phyloP scores from a whole-genome alignment of 2,888 invertebrate species.

The Cordilura impudica region DNA sequence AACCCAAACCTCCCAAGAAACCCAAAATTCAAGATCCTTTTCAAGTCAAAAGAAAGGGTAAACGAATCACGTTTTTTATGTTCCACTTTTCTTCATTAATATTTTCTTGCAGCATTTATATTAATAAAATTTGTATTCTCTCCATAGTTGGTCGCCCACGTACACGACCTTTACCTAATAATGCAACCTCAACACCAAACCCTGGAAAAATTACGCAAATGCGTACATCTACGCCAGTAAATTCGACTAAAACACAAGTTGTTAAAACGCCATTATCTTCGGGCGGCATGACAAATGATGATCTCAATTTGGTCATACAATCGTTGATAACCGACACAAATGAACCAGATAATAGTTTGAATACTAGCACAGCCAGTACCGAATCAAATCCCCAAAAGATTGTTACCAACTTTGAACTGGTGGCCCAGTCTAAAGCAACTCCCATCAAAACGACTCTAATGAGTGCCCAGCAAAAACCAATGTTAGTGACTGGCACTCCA shows the following conservation, averaged over 20 bases:
- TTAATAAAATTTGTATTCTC: constrained; percentile 2
- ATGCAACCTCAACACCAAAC: constrained; percentile 51
- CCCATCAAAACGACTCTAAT: constrained; percentile 63
- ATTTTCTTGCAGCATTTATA: background rate
- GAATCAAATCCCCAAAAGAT: constrained; percentile 63
- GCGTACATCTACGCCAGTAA: constrained; percentile 27
- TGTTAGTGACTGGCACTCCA: constrained; percentile 46
- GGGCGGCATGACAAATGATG: constrained; percentile 68
- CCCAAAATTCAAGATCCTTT: constrained; percentile 73
- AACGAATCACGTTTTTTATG: constrained; percentile 28
- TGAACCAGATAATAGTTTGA: constrained; percentile 66
- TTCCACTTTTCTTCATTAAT: background rate
- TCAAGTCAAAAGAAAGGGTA: constrained; percentile 77
- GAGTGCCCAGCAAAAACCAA: constrained; percentile 59
- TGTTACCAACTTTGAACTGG: constrained; percentile 69
- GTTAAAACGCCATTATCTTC: constrained; percentile 37
- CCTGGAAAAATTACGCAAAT: constrained; percentile 49
- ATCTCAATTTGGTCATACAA: constrained; percentile 77
- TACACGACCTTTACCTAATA: constrained; percentile 71
- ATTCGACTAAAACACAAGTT: constrained; percentile 16
- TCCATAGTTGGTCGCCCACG: constrained; percentile 79
- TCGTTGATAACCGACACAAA: constrained; percentile 74
- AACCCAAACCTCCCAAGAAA: constrained; percentile 62
- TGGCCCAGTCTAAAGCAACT: constrained; percentile 66
- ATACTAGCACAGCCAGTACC: constrained; percentile 39